These are phyloP conservation scores for Drosophila incognita DNA, from an alignment of 2,888 invertebrate species.

Conservation along the genomic window DNA sequence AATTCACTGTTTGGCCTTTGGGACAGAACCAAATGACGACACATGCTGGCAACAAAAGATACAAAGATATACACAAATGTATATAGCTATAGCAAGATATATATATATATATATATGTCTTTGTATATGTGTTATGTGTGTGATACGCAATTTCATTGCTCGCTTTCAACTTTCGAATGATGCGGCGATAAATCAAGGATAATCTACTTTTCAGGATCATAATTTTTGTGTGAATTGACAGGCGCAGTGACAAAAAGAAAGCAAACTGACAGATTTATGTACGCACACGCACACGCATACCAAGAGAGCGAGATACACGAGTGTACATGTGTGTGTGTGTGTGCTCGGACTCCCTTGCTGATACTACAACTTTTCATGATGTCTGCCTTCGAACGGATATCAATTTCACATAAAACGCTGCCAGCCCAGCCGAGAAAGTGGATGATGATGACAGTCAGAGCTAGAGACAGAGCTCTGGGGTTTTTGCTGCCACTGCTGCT, in stretches of 20 bases:
- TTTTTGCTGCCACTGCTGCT: neutral
- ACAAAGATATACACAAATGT: constrained; percentile 61
- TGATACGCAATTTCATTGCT: constrained; percentile 70
- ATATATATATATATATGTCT: constrained; percentile 56
- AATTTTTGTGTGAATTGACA: constrained; percentile 85
- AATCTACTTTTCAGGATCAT: constrained; percentile 85
- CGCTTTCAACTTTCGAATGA: constrained; percentile 81
- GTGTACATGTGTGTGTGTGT: constrained; percentile 6
- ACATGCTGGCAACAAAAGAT: constrained; percentile 77
- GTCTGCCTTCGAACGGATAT: constrained; percentile 76
- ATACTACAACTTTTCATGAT: constrained; percentile 56
- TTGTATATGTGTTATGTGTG: constrained; percentile 31
- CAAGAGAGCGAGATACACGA: constrained; percentile 23
- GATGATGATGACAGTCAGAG: constrained; percentile 66
- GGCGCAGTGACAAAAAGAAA: constrained; percentile 82
- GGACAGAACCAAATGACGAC: constrained; percentile 61
- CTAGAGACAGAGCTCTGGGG: constrained; percentile 19
- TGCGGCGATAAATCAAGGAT: constrained; percentile 85
- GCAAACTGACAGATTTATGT: constrained; percentile 84
- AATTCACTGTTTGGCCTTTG: constrained; percentile 31
- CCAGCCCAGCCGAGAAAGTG: constrained; percentile 63
- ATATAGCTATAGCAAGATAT: constrained; percentile 49
- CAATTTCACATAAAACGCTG: constrained; percentile 83
- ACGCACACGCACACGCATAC: constrained; percentile 69
- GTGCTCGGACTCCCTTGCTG: constrained; percentile 41